These are phyloP conservation scores for Hydrophis major DNA, from an alignment of 2,797 vertebrate genomes.

Conservation along the genomic window DNA sequence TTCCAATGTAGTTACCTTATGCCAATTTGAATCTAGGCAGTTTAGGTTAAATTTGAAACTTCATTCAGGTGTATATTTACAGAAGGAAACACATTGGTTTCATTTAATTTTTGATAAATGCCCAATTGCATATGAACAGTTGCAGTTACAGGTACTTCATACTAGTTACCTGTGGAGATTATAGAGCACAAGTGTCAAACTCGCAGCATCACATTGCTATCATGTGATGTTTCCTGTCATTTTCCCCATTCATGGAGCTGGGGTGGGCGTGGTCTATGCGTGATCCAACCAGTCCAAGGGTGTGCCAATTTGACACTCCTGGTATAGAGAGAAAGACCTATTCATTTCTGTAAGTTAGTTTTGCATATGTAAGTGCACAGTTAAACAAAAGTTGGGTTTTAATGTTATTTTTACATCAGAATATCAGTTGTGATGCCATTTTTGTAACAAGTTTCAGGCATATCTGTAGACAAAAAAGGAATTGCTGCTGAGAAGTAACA, in stretches of 20 bases:
- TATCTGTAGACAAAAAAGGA: not conserved
- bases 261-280: accelerated
- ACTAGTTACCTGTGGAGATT: not conserved
- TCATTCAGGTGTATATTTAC: not conserved
- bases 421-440: not conserved
- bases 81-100: not conserved
- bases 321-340: not conserved
- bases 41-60: not conserved
- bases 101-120: not conserved
- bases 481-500: not conserved
- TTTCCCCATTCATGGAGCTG: not conserved
- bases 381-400: not conserved
- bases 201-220: not conserved
- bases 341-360: not conserved
- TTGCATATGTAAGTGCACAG: not conserved
- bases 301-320: not conserved
- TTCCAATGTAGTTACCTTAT: not conserved
- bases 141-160: not conserved
- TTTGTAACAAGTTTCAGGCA: not conserved
- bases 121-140: not conserved
- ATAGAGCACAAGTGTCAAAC: not conserved
- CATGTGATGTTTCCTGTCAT: not conserved
- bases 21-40: not conserved
- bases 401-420: not conserved
- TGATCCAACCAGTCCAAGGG: not conserved